phyloP scores from a whole-genome alignment of 2,797 vertebrate genomes.

The Anableps anableps region DNA sequence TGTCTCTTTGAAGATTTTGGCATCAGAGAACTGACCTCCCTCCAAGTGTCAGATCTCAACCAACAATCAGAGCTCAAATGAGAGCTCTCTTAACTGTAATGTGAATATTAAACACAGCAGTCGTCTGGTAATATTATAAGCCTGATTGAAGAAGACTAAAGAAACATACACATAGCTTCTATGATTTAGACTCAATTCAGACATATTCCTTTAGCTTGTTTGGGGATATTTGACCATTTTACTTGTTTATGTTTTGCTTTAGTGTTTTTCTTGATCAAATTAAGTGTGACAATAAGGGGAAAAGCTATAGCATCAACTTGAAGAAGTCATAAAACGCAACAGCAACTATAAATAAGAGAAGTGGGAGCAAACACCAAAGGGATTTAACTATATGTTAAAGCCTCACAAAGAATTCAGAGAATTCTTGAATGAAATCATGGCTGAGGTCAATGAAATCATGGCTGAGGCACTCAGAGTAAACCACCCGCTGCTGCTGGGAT shows the following conservation, averaged over 20 bases:
- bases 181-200: background rate
- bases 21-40: no score
- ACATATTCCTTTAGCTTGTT: background rate
- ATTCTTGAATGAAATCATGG: slow-evolving; percentile 28
- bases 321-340: slow-evolving; percentile 32
- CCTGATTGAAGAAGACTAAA: background rate
- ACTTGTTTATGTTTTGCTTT: background rate
- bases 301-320: slow-evolving; percentile 4
- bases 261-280: background rate
- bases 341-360: slow-evolving; percentile 35
- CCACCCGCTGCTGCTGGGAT: slow-evolving; percentile 60
- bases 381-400: slow-evolving; percentile 24
- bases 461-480: slow-evolving; percentile 36
- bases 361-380: slow-evolving; percentile 8
- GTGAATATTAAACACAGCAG: background rate
- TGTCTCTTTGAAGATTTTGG: slow-evolving; percentile 47
- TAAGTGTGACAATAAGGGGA: background rate
- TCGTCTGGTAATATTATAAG: background rate
- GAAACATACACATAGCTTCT: background rate
- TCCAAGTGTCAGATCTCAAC: slow-evolving; percentile 48
- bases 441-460: slow-evolving; percentile 28
- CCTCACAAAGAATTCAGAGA: slow-evolving; percentile 22
- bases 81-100: background rate
- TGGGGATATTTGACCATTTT: background rate
- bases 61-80: slow-evolving; percentile 16